Conservation (phyloP, 2,113 vertebrate genomes). For the Pedionomus torquatus region DNA sequence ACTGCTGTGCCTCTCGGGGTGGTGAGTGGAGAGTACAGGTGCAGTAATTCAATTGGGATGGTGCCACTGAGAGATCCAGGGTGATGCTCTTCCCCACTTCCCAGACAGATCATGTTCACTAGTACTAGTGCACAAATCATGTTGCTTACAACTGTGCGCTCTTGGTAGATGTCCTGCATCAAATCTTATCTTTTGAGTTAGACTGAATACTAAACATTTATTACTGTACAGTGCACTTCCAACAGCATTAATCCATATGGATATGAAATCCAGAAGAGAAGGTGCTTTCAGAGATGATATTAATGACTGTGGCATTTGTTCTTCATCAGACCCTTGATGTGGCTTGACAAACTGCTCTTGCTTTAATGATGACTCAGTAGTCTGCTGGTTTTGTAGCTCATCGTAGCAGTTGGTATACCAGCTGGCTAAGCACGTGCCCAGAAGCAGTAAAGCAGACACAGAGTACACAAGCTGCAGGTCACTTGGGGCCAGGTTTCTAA, state of each 20-base stretch:
- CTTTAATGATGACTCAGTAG: not conserved
- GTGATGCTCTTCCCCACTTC: not conserved
- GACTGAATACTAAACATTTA: not conserved
- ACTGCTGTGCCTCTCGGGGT: not conserved
- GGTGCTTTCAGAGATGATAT: not conserved
- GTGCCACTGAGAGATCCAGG: not conserved
- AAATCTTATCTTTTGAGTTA: not conserved
- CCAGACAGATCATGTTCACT: accelerated
- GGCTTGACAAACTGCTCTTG: not conserved
- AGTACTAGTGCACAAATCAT: not conserved
- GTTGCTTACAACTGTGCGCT: accelerated
- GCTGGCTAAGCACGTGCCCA: not conserved
- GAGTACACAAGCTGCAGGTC: not conserved
- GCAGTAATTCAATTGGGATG: not conserved
- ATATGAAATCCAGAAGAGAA: not conserved
- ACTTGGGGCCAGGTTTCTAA: not conserved
- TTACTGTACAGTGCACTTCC: not conserved
- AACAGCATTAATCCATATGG: not conserved
- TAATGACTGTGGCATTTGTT: not conserved
- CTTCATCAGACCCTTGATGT: not conserved
- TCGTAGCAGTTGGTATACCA: not conserved
- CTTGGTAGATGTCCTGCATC: not conserved
- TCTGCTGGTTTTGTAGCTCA: not conserved
- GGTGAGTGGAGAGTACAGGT: not conserved
- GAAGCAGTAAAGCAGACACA: not conserved